A percentile compares a stretch with the other conserved stretches of the same genome.
Conservation (phyloP, 2,888 invertebrate species). For the Marasmarcha lunaedactyla region DNA sequence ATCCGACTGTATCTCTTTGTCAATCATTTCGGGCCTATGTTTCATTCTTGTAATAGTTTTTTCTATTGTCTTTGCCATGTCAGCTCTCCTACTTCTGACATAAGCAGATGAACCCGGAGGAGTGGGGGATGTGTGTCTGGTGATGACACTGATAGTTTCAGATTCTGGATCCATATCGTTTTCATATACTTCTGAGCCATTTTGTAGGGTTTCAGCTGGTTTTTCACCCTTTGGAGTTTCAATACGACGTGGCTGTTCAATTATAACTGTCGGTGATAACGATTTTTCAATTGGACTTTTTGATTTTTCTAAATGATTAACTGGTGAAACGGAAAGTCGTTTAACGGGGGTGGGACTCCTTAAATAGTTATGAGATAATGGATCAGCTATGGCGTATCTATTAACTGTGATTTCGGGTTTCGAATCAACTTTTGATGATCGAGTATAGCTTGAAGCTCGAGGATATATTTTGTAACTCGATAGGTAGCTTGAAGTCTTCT, state of each 20-base stretch:
- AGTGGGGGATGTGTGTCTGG: slow-evolving; percentile 84
- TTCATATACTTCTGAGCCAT: slow-evolving; percentile 22
- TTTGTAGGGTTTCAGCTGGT: slow-evolving; percentile 15
- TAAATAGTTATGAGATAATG: slow-evolving; percentile 51
- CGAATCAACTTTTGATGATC: slow-evolving; percentile 32
- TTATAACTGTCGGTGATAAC: slow-evolving; percentile 21
- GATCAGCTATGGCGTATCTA: slow-evolving; percentile 52
- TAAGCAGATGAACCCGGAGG: slow-evolving; percentile 75
- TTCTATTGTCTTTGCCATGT: slow-evolving; percentile 79
- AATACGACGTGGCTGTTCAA: slow-evolving; percentile 21
- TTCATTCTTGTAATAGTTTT: slow-evolving; percentile 74
- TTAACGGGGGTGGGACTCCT: slow-evolving; percentile 49
- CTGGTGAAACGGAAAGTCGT: slow-evolving; percentile 45
- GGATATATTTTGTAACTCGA: slow-evolving; percentile 68
- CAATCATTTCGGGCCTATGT: slow-evolving; percentile 68
- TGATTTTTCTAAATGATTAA: slow-evolving; percentile 29
- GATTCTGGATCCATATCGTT: slow-evolving; percentile 35
- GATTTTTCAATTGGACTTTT: slow-evolving; percentile 33
- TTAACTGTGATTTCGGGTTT: slow-evolving; percentile 35
- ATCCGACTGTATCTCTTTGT: slow-evolving; percentile 82
- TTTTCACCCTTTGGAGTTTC: slow-evolving; percentile 19
- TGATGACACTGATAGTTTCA: slow-evolving; percentile 73
- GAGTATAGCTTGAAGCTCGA: slow-evolving; percentile 45
- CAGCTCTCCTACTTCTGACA: slow-evolving; percentile 75
- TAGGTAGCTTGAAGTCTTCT: slow-evolving; percentile 63